phyloP scores from a whole-genome alignment of 2,797 vertebrate species.

The Girardinus metallicus region DNA sequence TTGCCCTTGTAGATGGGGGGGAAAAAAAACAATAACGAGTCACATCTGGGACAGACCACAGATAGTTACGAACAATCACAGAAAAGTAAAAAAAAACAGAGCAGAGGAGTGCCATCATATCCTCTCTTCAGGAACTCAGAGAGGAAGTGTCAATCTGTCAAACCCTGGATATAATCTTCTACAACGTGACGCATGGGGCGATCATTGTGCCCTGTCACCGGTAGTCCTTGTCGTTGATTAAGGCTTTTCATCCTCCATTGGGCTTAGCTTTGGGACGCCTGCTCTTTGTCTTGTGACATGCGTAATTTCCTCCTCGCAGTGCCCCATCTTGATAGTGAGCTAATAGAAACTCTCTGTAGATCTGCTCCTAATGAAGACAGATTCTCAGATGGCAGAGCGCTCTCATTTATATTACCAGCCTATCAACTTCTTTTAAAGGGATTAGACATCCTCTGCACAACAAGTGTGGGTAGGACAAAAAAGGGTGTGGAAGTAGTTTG shows the following conservation, averaged over 20 bases:
- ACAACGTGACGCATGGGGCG: constrained; percentile 48
- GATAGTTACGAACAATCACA: constrained; percentile 29
- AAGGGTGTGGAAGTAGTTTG: constrained; percentile 45
- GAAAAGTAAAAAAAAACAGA: constrained; percentile 13
- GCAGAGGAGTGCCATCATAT: constrained; percentile 19
- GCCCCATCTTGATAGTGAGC: constrained; percentile 76
- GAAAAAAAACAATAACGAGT: constrained; percentile 47
- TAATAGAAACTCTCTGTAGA: constrained; percentile 78
- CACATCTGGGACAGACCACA: constrained; percentile 45
- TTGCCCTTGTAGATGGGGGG: constrained; percentile 49
- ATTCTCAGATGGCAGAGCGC: constrained; percentile 70
- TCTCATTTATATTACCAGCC: constrained; percentile 71
- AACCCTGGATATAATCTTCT: constrained; percentile 57
- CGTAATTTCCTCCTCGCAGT: constrained; percentile 72
- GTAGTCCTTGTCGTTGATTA: constrained; percentile 72
- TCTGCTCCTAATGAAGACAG: constrained; percentile 78
- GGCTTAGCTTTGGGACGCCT: constrained; percentile 50
- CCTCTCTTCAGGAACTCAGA: constrained; percentile 34
- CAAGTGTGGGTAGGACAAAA: constrained; percentile 5
- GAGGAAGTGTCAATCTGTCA: constrained; percentile 63
- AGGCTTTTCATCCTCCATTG: constrained; percentile 70
- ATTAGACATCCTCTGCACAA: constrained; percentile 65
- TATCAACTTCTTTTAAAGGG: constrained; percentile 74
- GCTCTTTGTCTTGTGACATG: constrained; percentile 73
- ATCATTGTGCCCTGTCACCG: constrained; percentile 65